Conservation (phyloP, 2,797 vertebrate species). For the Selene dorsalis region DNA sequence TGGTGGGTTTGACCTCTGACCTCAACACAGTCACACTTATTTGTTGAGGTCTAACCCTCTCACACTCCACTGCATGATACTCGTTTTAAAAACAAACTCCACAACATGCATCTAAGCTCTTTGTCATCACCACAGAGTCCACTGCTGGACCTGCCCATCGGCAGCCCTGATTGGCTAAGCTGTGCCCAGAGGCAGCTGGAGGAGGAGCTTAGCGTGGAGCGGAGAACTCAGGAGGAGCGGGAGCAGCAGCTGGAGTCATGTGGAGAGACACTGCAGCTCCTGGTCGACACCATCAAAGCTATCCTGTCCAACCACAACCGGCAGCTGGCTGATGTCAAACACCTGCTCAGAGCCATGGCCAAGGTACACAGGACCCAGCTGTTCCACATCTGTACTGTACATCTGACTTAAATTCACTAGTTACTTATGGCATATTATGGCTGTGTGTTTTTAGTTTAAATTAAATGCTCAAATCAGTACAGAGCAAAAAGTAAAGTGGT, state of each 20-base stretch:
- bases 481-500: background rate
- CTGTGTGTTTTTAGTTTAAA: too few species aligned
- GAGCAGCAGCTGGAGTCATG: slow-evolving; percentile 94
- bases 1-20: slow-evolving; percentile 85
- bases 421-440: background rate
- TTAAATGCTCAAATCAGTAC: background rate
- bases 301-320: slow-evolving; percentile 95
- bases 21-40: background rate
- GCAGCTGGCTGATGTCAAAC: slow-evolving; percentile 96
- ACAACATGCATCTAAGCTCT: background rate
- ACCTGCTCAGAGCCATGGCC: slow-evolving; percentile 97
- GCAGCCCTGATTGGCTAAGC: slow-evolving; percentile 94
- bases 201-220: slow-evolving; percentile 90
- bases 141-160: slow-evolving; percentile 90
- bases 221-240: slow-evolving; percentile 89
- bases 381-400: background rate
- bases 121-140: slow-evolving; percentile 83
- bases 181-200: slow-evolving; percentile 93
- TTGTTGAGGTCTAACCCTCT: too few species aligned
- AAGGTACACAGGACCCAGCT: slow-evolving; percentile 84
- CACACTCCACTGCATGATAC: too few species aligned
- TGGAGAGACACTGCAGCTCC: slow-evolving; percentile 92
- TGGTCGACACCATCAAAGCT: slow-evolving; percentile 96
- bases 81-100: background rate
- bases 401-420: too few species aligned